phyloP scores from a whole-genome alignment of 2,888 invertebrate species.

The Petrolisthes cinctipes region DNA sequence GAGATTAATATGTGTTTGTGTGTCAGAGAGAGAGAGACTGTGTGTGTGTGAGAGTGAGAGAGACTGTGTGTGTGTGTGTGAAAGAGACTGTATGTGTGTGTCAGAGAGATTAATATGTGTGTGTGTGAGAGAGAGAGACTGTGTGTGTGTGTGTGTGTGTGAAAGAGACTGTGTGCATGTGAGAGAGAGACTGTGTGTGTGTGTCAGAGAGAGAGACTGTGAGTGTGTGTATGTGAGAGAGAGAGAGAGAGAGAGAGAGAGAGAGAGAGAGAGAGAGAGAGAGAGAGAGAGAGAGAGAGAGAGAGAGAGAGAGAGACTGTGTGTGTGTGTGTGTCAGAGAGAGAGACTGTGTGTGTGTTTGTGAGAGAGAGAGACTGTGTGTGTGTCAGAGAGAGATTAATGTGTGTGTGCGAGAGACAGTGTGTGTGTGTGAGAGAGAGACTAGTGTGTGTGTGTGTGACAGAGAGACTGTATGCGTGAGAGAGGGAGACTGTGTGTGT shows the following conservation, averaged over 20 bases:
- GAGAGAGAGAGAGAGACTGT: background rate
- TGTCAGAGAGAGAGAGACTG: background rate
- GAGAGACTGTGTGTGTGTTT: background rate
- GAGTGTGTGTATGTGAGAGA: background rate
- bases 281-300: background rate
- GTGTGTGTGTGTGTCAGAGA: background rate
- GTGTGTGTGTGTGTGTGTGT: conserved; percentile 1
- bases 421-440: no score
- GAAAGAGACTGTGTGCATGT: no score
- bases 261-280: background rate
- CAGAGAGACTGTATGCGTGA: no score
- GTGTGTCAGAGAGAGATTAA: no score
- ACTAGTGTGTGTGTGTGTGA: no score
- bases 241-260: conserved; percentile 1
- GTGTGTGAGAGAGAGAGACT: background rate
- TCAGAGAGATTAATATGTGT: background rate
- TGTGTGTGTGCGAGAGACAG: no score
- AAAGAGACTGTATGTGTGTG: no score
- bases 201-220: background rate
- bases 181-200: no score
- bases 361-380: background rate
- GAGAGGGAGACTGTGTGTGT: no score
- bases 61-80: no score
- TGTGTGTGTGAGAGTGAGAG: no score
- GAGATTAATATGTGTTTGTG: no score